phyloP scores from a whole-genome alignment of 2,888 invertebrate genomes.

The Limnephilus rhombicus region DNA sequence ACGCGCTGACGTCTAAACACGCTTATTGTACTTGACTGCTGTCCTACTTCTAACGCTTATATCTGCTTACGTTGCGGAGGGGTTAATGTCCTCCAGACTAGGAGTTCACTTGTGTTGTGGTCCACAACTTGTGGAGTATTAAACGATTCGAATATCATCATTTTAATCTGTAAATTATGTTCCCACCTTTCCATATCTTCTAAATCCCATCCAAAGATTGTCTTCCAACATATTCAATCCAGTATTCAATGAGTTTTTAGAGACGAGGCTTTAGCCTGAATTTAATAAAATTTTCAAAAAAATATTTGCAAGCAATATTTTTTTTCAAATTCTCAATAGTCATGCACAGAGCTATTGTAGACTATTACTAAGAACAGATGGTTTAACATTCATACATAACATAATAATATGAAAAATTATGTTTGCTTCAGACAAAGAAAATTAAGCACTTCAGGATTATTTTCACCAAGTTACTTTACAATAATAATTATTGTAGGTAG shows the following conservation, averaged over 20 bases:
- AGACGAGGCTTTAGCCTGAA: neutral
- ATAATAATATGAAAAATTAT: neutral
- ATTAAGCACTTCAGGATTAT: neutral
- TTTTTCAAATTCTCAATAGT: neutral
- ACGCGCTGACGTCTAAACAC: too few species aligned
- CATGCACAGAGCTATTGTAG: neutral
- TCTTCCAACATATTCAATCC: neutral
- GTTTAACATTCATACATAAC: neutral
- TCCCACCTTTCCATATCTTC: neutral
- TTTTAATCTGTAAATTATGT: neutral
- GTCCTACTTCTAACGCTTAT: too few species aligned
- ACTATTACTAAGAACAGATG: neutral
- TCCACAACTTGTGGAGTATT: too few species aligned
- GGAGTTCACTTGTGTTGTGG: too few species aligned
- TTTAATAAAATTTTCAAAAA: neutral
- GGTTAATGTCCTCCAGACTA: too few species aligned
- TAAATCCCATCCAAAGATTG: neutral
- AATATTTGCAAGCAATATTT: neutral
- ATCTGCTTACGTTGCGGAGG: too few species aligned
- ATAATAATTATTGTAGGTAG: neutral
- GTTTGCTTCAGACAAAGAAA: neutral
- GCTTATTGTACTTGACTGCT: too few species aligned
- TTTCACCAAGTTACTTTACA: neutral
- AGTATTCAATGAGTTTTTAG: neutral
- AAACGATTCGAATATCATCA: too few species aligned